Percentiles rank a stretch among this genome's conserved stretches.
Evolutionary conservation across 1,140 invertebrate species (phyloP).

Genomic region (Sinonovacula constricta): DNA sequence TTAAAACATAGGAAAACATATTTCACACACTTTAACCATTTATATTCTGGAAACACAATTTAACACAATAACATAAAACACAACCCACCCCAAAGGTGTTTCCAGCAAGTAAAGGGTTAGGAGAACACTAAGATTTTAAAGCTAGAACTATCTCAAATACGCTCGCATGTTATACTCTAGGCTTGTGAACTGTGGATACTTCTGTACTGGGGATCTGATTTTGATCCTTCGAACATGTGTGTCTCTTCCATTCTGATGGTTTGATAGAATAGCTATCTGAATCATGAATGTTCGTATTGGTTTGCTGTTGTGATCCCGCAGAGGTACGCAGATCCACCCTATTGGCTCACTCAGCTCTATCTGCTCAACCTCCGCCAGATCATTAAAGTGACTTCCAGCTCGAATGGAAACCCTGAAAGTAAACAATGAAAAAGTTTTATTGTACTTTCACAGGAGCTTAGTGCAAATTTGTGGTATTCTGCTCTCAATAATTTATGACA

Average conservation of each 20-base stretch:
- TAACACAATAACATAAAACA: no score
- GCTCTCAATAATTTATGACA: no score
- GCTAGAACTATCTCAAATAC: constrained; percentile 42
- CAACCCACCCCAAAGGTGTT: no score
- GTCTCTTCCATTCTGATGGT: constrained; percentile 99
- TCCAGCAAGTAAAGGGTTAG: no score
- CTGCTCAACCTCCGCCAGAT: constrained; percentile 97
- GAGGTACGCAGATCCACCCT: constrained; percentile 94
- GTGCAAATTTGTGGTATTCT: no score
- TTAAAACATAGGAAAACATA: no score
- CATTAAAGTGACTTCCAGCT: constrained; percentile 97
- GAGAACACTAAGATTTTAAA: no score
- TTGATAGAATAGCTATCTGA: constrained; percentile 89
- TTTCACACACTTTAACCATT: no score
- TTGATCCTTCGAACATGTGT: constrained; percentile 99
- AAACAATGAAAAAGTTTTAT: no score
- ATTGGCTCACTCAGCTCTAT: constrained; percentile 95
- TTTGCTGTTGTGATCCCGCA: constrained; percentile 88
- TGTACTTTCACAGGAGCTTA: no score
- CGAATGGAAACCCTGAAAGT: constrained; percentile 96
- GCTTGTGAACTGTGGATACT: constrained; percentile 88
- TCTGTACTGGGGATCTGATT: constrained; percentile 91
- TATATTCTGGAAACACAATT: no score
- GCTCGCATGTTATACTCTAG: constrained; percentile 83
- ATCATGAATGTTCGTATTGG: constrained; percentile 97